These are phyloP conservation scores for Tyto alba DNA, from an alignment of 2,113 vertebrate species.

Conservation along the genomic window DNA sequence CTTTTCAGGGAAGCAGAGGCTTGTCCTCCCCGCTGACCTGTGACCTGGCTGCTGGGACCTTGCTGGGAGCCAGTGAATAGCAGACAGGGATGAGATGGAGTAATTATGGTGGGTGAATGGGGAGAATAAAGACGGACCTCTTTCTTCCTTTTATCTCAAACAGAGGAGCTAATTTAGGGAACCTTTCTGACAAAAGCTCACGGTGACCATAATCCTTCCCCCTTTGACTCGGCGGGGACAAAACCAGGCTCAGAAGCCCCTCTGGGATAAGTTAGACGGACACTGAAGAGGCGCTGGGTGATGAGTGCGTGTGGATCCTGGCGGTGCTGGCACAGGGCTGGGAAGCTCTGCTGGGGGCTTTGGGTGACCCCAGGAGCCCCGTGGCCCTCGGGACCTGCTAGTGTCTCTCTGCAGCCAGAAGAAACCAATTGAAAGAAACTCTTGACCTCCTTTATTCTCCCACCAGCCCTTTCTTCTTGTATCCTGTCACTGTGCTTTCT, in stretches of 20 bases:
- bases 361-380: neutral
- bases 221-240: neutral
- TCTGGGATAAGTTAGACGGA: neutral
- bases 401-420: neutral
- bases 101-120: neutral
- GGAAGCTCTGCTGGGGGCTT: neutral
- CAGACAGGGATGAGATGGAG: neutral
- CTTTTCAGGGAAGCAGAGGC: neutral
- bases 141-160: slow-evolving; percentile 1
- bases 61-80: slow-evolving; percentile 26
- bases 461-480: neutral
- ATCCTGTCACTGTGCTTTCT: neutral
- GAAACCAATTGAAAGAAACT: neutral
- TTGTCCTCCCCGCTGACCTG: neutral
- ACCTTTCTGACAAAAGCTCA: neutral
- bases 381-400: neutral
- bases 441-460: neutral
- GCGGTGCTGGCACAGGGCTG: neutral
- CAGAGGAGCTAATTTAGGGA: slow-evolving; percentile 27
- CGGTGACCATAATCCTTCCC: neutral
- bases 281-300: accelerated
- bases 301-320: neutral
- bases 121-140: slow-evolving; percentile 7
- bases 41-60: slow-evolving; percentile 1
- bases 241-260: neutral